Conservation (phyloP, 1,140 invertebrate species). For the Atta colombica region DNA sequence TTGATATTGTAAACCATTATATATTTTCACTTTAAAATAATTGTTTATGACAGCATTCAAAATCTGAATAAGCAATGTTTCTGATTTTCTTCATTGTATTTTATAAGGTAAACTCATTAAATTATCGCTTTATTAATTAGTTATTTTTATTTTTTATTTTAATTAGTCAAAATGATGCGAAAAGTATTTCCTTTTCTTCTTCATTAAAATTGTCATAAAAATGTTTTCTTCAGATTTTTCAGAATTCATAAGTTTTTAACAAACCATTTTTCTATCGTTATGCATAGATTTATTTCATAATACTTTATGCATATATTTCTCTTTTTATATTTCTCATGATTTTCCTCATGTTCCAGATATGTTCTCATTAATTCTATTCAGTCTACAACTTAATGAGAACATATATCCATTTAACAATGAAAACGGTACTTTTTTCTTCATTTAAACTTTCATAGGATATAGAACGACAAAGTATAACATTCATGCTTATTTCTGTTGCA, state of each 20-base stretch:
- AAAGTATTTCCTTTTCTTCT: background rate
- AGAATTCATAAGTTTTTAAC: background rate
- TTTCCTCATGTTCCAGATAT: background rate
- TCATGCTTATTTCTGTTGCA: slow-evolving; percentile 76
- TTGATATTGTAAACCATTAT: background rate
- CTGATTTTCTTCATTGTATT: background rate
- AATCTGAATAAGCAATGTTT: background rate
- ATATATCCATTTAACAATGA: background rate
- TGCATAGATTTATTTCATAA: background rate
- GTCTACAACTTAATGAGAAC: background rate
- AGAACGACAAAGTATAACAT: slow-evolving; percentile 14
- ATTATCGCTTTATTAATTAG: background rate
- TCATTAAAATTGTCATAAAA: background rate
- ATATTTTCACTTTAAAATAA: background rate
- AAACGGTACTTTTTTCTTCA: slow-evolving; percentile 12
- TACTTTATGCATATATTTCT: background rate
- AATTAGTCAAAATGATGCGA: background rate
- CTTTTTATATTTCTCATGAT: too few relatives aligned
- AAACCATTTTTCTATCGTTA: background rate
- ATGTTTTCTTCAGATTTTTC: background rate
- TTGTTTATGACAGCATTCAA: background rate
- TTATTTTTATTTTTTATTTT: background rate
- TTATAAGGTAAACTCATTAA: background rate
- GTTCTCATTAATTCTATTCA: background rate
- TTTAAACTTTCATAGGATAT: background rate